Percentiles rank a stretch among this genome's conserved stretches.
Evolutionary conservation across 2,113 vertebrate genomes (phyloP).

Genomic region (Zonotrichia leucophrys): DNA sequence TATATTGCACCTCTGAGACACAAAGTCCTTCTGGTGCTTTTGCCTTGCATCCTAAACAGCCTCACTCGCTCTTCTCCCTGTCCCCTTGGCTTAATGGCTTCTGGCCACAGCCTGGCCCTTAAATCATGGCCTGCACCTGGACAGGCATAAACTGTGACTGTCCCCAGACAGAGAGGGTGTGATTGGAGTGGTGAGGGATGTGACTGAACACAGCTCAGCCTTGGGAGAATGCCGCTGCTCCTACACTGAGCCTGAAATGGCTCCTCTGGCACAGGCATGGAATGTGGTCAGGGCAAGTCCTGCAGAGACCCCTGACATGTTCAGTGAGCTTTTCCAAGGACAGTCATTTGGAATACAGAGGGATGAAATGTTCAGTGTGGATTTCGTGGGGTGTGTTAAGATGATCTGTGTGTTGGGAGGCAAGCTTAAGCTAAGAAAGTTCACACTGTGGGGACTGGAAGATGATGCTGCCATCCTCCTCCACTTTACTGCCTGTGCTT

Average conservation of each 20-base stretch:
- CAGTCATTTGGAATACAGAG: background rate
- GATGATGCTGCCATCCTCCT: background rate
- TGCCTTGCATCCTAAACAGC: conserved; percentile 28
- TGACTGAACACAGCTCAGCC: rapidly evolving
- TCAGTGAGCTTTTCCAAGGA: background rate
- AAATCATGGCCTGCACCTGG: background rate
- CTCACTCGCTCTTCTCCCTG: background rate
- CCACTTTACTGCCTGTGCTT: background rate
- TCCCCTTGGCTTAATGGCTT: background rate
- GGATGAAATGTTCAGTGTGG: background rate
- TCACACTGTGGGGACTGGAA: background rate
- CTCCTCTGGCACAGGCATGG: background rate
- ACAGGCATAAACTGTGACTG: background rate
- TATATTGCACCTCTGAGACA: conserved; percentile 30
- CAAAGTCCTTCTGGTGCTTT: conserved; percentile 44
- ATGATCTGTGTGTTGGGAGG: background rate
- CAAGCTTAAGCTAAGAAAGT: background rate
- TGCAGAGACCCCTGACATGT: background rate
- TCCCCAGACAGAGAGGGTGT: background rate
- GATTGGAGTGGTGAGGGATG: background rate
- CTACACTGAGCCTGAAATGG: rapidly evolving
- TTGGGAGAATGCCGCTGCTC: background rate
- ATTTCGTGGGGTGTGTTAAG: rapidly evolving
- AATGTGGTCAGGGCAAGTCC: rapidly evolving
- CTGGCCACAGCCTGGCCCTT: background rate